Conservation (phyloP, 2,888 invertebrate genomes). For the Pandemis heparana region DNA sequence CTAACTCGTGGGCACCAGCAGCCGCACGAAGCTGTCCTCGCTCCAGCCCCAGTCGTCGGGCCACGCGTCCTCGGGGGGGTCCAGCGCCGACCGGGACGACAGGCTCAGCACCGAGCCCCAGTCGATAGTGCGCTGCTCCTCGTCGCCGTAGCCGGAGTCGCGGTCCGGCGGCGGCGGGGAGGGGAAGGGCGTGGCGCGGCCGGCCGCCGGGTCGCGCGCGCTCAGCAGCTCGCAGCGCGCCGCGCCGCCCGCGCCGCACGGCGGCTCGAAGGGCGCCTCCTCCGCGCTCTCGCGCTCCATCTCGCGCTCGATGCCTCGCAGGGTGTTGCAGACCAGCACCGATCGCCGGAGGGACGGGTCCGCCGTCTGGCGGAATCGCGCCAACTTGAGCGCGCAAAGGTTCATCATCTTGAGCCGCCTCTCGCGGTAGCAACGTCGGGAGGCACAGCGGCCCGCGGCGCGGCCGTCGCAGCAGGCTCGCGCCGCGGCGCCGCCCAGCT, state of each 20-base stretch:
- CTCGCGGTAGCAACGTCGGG: conserved; percentile 93
- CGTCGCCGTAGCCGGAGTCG: conserved; percentile 92
- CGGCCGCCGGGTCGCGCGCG: conserved; percentile 78
- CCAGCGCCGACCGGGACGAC: conserved; percentile 94
- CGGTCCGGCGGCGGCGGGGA: conserved; percentile 85
- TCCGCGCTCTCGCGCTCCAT: conserved; percentile 90
- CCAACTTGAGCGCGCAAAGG: conserved; percentile 96
- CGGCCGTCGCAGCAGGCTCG: conserved; percentile 92
- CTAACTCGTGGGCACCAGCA: conserved; percentile 90
- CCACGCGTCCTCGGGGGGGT: conserved; percentile 93
- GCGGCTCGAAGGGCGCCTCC: conserved; percentile 81
- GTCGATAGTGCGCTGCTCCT: conserved; percentile 93
- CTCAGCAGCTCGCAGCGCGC: conserved; percentile 87
- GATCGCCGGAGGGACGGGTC: conserved; percentile 96
- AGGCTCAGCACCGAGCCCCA: conserved; percentile 96
- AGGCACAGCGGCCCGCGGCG: conserved; percentile 91
- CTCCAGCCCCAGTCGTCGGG: conserved; percentile 87
- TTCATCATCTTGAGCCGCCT: conserved; percentile 95
- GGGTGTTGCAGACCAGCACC: conserved; percentile 96
- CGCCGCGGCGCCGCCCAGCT: conserved; percentile 92
- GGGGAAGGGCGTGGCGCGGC: conserved; percentile 90
- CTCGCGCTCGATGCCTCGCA: conserved; percentile 95
- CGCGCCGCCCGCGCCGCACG: conserved; percentile 76
- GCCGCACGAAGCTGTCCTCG: conserved; percentile 90
- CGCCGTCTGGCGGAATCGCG: conserved; percentile 94